Conservation (phyloP, 2,113 vertebrate genomes). For the Origma solitaria region DNA sequence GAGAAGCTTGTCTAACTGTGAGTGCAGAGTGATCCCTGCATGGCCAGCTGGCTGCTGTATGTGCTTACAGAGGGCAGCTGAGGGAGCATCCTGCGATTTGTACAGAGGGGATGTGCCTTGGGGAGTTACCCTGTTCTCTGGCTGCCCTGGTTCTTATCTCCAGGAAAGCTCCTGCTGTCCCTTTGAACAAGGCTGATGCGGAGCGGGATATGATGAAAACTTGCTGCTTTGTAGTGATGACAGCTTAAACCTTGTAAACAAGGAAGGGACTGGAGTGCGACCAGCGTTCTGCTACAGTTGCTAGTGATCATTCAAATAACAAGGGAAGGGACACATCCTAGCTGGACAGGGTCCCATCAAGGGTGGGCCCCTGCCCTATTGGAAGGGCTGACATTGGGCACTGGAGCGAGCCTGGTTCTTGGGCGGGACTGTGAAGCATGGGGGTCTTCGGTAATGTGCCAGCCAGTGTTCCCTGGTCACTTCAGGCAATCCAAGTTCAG, state of each 20-base stretch:
- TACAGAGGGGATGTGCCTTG: too few relatives aligned
- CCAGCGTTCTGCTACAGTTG: accelerated
- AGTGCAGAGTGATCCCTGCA: accelerated
- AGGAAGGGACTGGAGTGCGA: not conserved
- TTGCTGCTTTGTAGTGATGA: not conserved
- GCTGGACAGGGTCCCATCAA: not conserved
- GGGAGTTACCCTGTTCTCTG: not conserved
- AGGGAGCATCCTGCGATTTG: accelerated
- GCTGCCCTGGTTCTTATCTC: not conserved
- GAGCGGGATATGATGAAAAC: accelerated
- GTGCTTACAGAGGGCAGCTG: not conserved
- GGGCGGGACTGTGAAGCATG: accelerated
- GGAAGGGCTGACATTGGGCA: too few relatives aligned
- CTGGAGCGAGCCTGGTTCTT: accelerated
- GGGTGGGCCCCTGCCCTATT: not conserved
- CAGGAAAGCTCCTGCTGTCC: not conserved
- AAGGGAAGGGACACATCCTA: not conserved
- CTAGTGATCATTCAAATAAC: not conserved
- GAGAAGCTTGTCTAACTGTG: accelerated
- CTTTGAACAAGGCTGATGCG: not conserved
- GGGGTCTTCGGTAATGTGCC: accelerated
- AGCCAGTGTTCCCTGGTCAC: accelerated
- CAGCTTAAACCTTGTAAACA: not conserved
- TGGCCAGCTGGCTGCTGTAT: accelerated
- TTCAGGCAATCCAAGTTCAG: not conserved